Percentiles rank a stretch among this genome's conserved stretches.
phyloP scores from a whole-genome alignment of 2,888 invertebrate genomes.

The Melieria crassipennis region DNA sequence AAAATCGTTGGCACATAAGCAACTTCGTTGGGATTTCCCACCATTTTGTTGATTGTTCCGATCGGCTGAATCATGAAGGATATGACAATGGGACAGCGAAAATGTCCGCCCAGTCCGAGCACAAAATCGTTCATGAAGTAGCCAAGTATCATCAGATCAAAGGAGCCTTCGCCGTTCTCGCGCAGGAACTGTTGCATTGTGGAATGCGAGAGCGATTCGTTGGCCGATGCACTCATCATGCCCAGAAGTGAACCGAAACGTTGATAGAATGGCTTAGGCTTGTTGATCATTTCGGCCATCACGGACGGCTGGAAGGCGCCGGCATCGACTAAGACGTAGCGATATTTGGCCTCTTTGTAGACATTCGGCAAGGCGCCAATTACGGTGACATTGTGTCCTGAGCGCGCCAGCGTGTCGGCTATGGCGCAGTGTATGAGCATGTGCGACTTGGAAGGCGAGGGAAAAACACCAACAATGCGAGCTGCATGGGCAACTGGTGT shows the following conservation, averaged over 20 bases:
- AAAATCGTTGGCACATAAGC: conserved; percentile 39
- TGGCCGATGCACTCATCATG: background rate
- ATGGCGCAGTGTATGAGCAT: conserved; percentile 23
- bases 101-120: conserved; percentile 50
- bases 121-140: conserved; percentile 46
- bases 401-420: conserved; percentile 8
- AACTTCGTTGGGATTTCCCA: conserved; percentile 44
- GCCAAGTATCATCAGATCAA: conserved; percentile 41
- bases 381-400: conserved; percentile 34
- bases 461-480: conserved; percentile 33
- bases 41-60: conserved; percentile 25
- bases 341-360: conserved; percentile 20
- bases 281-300: conserved; percentile 1
- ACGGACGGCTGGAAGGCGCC: background rate
- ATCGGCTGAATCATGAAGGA: conserved; percentile 39
- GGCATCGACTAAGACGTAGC: conserved; percentile 12
- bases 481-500: background rate
- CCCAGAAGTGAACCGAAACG: background rate
- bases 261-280: conserved; percentile 3
- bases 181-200: conserved; percentile 30
- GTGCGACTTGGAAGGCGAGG: conserved; percentile 20
- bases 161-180: conserved; percentile 27
- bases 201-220: conserved; percentile 31
- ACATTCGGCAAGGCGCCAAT: conserved; percentile 28
- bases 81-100: conserved; percentile 47